Percentiles rank a stretch among this genome's conserved stretches.
Conservation (phyloP, 2,113 vertebrate species). For the Raja brachyura region DNA sequence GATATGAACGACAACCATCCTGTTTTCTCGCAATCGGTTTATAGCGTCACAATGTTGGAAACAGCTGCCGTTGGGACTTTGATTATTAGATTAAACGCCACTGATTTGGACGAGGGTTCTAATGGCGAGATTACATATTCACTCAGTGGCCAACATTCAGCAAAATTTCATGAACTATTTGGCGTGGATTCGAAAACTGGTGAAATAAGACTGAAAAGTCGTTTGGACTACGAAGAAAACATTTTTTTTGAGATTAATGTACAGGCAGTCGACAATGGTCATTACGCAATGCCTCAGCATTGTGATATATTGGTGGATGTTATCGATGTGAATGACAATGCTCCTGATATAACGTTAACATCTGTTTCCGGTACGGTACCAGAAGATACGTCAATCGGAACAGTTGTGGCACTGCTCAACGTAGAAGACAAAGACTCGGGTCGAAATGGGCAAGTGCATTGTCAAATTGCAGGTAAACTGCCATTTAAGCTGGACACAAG, state of each 20-base stretch:
- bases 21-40: not conserved
- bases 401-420: constrained; percentile 50
- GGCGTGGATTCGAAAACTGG: not conserved
- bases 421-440: constrained; percentile 58
- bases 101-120: not conserved
- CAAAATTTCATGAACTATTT: not conserved
- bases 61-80: not conserved
- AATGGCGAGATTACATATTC: not conserved
- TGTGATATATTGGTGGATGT: constrained; percentile 43
- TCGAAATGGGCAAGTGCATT: constrained; percentile 58
- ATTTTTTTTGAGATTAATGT: not conserved
- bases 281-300: not conserved
- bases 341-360: constrained; percentile 53
- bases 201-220: not conserved
- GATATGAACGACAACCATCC: not conserved
- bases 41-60: not conserved
- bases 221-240: not conserved
- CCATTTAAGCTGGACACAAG: constrained; percentile 52
- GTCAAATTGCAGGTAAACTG: constrained; percentile 42
- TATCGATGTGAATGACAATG: constrained; percentile 51
- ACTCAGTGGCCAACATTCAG: not conserved
- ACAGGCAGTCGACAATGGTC: not conserved
- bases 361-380: constrained; percentile 48
- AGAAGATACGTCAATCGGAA: constrained; percentile 45
- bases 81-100: not conserved